phyloP scores from a whole-genome alignment of 2,113 vertebrate genomes.

The Pterocles burchelli region DNA sequence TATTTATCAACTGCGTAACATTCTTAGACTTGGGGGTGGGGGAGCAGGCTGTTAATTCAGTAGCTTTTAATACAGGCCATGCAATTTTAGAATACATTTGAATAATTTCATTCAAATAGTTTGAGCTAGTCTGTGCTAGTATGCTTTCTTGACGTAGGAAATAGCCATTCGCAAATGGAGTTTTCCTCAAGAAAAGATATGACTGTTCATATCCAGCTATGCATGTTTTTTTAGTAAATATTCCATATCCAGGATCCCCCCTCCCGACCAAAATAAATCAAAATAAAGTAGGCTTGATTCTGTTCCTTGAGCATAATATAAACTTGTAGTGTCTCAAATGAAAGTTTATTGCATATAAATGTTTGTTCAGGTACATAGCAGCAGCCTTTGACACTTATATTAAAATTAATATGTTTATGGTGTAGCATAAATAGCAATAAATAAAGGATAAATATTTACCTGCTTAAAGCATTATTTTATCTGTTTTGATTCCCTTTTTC shows the following conservation, averaged over 20 bases:
- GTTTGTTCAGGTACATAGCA: neutral
- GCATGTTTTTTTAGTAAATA: neutral
- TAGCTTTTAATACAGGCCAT: neutral
- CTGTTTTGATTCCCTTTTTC: neutral
- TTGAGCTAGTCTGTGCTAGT: neutral
- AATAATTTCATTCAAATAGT: neutral
- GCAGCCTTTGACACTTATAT: neutral
- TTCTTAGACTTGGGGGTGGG: neutral
- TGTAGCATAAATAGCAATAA: neutral
- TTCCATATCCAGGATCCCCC: neutral
- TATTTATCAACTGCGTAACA: neutral
- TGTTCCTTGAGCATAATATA: neutral
- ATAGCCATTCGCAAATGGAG: neutral
- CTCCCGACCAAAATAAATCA: neutral
- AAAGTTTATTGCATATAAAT: fast-evolving
- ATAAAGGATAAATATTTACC: neutral
- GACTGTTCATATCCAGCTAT: neutral
- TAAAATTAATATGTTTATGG: neutral
- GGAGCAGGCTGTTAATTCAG: neutral
- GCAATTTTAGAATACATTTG: neutral
- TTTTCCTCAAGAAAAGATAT: neutral
- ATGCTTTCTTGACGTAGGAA: neutral
- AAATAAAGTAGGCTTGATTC: neutral
- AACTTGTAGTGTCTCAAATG: neutral
- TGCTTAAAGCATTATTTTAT: neutral